These are phyloP conservation scores for Neopelma chrysocephalum DNA, from an alignment of 2,797 vertebrate species.

Conservation along the genomic window DNA sequence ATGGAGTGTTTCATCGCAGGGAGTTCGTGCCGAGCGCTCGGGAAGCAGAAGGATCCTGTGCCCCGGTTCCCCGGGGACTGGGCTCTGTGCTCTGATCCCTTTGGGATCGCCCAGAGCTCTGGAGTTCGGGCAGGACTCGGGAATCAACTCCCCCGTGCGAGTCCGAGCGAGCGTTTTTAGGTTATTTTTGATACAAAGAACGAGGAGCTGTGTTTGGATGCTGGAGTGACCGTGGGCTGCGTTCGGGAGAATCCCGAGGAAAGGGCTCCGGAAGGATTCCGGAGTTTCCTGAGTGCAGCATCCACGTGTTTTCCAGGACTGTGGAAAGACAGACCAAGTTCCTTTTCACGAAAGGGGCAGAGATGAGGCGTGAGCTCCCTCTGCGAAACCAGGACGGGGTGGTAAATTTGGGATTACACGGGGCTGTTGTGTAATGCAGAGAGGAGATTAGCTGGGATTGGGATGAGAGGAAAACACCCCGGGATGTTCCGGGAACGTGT, in stretches of 20 bases:
- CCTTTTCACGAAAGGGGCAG: background rate
- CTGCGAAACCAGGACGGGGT: background rate
- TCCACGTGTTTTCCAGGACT: background rate
- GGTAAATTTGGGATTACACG: background rate
- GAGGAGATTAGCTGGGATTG: background rate
- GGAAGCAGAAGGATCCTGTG: background rate
- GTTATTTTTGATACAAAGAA: rapidly evolving
- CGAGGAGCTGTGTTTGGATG: background rate
- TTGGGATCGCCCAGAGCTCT: rapidly evolving
- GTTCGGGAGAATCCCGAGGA: background rate
- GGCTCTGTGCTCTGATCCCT: no score
- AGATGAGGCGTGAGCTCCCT: background rate
- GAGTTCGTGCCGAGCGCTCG: background rate
- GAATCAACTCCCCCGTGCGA: rapidly evolving
- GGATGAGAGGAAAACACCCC: background rate
- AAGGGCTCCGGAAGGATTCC: background rate
- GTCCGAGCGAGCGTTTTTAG: rapidly evolving
- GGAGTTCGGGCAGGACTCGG: background rate
- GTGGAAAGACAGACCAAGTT: background rate
- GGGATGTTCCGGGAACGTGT: background rate
- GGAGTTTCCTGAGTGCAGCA: background rate
- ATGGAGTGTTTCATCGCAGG: rapidly evolving
- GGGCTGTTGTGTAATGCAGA: conserved; percentile 15
- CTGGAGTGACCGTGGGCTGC: background rate
- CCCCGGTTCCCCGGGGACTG: background rate